A percentile compares a stretch with the other conserved stretches of the same genome.
phyloP scores from a whole-genome alignment of 2,888 invertebrate species.

The Heliconius erato region DNA sequence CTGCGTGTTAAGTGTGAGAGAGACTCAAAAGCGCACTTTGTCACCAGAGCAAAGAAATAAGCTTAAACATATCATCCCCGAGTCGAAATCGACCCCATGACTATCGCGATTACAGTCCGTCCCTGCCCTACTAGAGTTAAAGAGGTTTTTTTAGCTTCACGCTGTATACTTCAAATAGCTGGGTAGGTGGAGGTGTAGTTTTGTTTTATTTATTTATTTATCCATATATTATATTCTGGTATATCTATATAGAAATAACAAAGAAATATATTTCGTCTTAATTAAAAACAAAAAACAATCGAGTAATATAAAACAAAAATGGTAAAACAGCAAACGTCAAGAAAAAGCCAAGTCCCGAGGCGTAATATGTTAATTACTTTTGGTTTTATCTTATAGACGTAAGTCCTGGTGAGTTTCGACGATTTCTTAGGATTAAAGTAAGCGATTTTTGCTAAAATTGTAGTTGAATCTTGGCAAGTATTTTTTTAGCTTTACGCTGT shows the following conservation, averaged over 20 bases:
- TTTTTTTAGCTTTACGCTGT: too few relatives aligned
- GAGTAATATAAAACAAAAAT: neutral
- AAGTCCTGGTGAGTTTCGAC: neutral
- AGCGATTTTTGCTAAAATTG: neutral
- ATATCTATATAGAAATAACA: neutral
- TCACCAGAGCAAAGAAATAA: too few relatives aligned
- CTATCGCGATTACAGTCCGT: neutral
- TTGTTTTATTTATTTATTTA: too few relatives aligned
- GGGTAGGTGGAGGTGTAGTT: neutral
- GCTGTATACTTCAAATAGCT: neutral
- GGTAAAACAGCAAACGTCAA: neutral
- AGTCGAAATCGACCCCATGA: neutral
- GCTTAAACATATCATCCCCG: too few relatives aligned
- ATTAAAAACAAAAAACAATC: neutral
- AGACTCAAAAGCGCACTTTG: too few relatives aligned
- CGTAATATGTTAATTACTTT: conserved; percentile 19
- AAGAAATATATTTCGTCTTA: neutral
- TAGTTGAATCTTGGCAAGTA: too few relatives aligned
- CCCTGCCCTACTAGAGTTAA: neutral
- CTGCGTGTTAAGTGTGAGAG: too few relatives aligned
- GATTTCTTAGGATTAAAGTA: neutral
- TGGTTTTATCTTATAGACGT: neutral
- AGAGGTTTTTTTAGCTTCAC: too few relatives aligned
- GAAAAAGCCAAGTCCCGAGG: conserved; percentile 5
- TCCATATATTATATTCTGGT: too few relatives aligned